Conservation (phyloP, 2,888 invertebrate species). For the Lasioglossum malachurum region DNA sequence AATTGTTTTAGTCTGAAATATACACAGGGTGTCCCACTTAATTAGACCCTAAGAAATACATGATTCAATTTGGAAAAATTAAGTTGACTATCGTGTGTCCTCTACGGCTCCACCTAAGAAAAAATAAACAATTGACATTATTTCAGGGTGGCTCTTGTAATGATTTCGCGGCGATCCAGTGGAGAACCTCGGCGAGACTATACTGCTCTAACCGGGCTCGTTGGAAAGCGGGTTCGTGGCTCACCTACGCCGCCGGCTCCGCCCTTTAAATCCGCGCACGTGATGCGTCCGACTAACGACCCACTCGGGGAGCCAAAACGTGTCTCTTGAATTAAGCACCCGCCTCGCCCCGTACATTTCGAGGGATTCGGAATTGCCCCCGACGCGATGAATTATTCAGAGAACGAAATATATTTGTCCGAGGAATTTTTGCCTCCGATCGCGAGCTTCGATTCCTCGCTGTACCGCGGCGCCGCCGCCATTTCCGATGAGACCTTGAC, state of each 20-base stretch:
- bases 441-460: background rate
- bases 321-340: constrained; percentile 72
- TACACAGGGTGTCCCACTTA: background rate
- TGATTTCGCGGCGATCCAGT: constrained; percentile 63
- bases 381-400: constrained; percentile 65
- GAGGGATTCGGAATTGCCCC: constrained; percentile 59
- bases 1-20: background rate
- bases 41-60: background rate
- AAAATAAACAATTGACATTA: background rate
- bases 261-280: constrained; percentile 72
- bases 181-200: background rate
- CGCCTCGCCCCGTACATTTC: constrained; percentile 50
- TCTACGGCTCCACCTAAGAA: background rate
- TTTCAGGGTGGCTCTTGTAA: constrained; percentile 55
- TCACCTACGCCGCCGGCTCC: constrained; percentile 47
- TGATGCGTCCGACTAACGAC: constrained; percentile 72
- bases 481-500: background rate
- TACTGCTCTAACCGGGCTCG: constrained; percentile 39
- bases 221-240: background rate
- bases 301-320: constrained; percentile 69
- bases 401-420: constrained; percentile 46
- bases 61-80: background rate
- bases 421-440: constrained; percentile 19
- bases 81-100: background rate
- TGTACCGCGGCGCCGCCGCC: background rate